Percentiles rank a stretch among this genome's conserved stretches.
Conservation (phyloP, 2,888 invertebrate genomes). For the Bruchidius siliquastri region DNA sequence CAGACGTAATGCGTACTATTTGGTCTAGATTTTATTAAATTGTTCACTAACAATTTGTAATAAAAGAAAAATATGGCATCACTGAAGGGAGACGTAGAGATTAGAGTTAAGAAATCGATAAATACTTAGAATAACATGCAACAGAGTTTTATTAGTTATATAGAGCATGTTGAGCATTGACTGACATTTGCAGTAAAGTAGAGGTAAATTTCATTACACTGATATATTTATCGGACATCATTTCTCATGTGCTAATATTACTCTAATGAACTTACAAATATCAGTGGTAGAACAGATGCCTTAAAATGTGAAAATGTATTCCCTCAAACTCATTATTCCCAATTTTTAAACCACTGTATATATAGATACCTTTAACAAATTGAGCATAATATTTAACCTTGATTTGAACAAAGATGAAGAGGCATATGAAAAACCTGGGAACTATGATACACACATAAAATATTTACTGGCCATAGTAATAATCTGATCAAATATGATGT, state of each 20-base stretch:
- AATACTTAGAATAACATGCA: not conserved
- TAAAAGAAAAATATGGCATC: not conserved
- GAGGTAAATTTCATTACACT: too few species aligned
- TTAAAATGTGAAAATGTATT: too few species aligned
- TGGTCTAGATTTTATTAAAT: not conserved
- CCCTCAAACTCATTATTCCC: too few species aligned
- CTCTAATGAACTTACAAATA: too few species aligned
- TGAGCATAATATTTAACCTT: not conserved
- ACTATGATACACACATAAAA: not conserved
- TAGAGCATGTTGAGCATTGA: not conserved
- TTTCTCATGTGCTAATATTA: too few species aligned
- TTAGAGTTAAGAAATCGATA: not conserved
- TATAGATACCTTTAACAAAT: not conserved
- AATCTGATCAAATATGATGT: not conserved
- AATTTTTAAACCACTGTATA: too few species aligned
- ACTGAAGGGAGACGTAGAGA: not conserved
- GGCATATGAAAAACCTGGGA: not conserved
- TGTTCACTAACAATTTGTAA: not conserved
- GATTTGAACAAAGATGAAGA: not conserved
- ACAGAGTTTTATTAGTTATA: not conserved
- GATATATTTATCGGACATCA: too few species aligned
- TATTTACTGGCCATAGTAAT: not conserved
- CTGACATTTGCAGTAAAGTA: not conserved
- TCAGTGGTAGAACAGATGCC: too few species aligned
- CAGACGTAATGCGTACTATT: not conserved